Base-by-base conservation (phyloP, 2,113 vertebrate species). In the Megaceryle torquata region DNA sequence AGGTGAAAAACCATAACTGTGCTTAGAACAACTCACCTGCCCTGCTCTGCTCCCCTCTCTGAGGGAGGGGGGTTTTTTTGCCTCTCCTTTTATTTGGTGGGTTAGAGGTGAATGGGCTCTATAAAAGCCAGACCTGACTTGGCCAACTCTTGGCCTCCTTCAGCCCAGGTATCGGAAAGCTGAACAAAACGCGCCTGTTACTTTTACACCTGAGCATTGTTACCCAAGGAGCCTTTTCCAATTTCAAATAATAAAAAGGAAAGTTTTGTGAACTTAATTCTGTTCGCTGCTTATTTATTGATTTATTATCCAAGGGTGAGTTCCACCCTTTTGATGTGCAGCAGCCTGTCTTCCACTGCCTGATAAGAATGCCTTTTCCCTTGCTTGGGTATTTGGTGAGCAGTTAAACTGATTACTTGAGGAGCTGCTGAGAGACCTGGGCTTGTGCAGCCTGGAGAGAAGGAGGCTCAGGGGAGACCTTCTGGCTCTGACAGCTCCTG, bases 221-320 rank as follows among this genome's bases (percentile, higher is more conserved):
- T 87, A 92, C 88, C 81, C 39, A 31, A 86, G 69, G 87, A 81
- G 75, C 90, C 86, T 96, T 96, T 93, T 97, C 85, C 88, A 92
- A 1, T 97, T 97, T 97, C 91, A 92, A 95, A 93, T 72, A 94
- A 98, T 87, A 96, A 96, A 96, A 95, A 92, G 26, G 56, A n/a
- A 78, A 93, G 75, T 92, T 96, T 95, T 97, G 95, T 91, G 74
- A 95, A 85, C 88, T 78, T 37, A 61, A 1, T 79, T 59, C 61
- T 86, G 59, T 22, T 84, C 70, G 61, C 19, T 86, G 11, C 43
- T 26, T 10, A 8, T 51, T 51, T 46, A 20, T 20, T 6, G 10
- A 22, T 46, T 46, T 18, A 7, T 17, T 17, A 7, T 25, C 67
- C 50, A 13, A 65, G 1, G 37, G 29, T 16, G 19, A 43, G 11